Evolutionary conservation across 1,140 invertebrate genomes (phyloP).

Genomic region (Goniozus legneri): DNA sequence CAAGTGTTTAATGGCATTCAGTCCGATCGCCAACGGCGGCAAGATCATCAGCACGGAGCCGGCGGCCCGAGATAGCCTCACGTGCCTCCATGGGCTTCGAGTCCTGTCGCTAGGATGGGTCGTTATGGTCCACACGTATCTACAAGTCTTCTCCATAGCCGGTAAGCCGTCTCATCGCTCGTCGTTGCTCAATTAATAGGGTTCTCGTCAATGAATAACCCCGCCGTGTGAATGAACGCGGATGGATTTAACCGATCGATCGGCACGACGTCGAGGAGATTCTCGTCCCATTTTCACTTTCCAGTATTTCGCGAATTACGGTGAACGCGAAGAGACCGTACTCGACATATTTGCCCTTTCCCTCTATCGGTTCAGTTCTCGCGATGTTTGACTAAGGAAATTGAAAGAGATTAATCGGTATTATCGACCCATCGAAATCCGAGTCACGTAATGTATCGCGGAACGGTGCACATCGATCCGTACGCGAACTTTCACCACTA

Average conservation of each 20-base stretch:
- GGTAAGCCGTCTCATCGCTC: constrained; percentile 55
- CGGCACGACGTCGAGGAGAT: constrained; percentile 7
- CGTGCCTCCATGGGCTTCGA: constrained; percentile 77
- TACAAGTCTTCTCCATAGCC: constrained; percentile 74
- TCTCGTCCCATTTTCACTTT: no score
- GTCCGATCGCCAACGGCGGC: constrained; percentile 60
- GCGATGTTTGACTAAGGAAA: no score
- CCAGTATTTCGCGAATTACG: no score
- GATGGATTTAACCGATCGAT: not conserved
- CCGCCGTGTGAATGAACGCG: not conserved
- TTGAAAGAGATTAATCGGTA: no score
- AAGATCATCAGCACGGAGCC: constrained; percentile 61
- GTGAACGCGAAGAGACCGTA: no score
- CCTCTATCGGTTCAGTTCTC: no score
- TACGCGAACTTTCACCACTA: no score
- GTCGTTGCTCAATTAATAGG: not conserved
- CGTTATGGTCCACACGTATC: constrained; percentile 87
- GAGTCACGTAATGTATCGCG: no score
- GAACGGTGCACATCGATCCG: no score
- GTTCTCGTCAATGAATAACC: not conserved
- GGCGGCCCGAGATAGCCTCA: constrained; percentile 62
- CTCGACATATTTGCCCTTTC: no score
- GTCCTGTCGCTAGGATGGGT: constrained; percentile 87
- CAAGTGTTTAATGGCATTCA: constrained; percentile 62
- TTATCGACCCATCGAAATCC: no score